A percentile compares a stretch with the other conserved stretches of the same genome.
These are phyloP conservation scores for Teleopsis dalmanni DNA, from an alignment of 1,140 invertebrate genomes.

Conservation along the genomic window DNA sequence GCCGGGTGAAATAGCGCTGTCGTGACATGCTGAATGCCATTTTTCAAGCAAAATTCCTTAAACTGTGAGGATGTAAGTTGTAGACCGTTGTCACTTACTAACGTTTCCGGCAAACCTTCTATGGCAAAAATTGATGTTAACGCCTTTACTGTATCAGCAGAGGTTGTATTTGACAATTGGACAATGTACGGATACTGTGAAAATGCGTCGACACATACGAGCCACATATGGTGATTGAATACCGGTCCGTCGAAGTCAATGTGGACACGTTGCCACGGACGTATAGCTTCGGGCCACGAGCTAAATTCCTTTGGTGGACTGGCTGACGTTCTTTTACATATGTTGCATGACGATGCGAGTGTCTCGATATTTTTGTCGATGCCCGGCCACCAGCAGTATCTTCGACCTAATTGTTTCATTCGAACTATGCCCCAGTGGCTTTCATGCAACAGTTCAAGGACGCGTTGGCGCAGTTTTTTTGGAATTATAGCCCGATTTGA, in stretches of 20 bases:
- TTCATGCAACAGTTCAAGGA: constrained; percentile 38
- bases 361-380: constrained; percentile 41
- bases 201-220: constrained; percentile 9
- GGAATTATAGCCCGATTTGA: constrained; percentile 18
- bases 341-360: constrained; percentile 8
- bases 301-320: neutral
- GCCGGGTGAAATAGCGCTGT: constrained; percentile 17
- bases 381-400: constrained; percentile 39
- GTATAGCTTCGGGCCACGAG: constrained; percentile 16
- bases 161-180: neutral
- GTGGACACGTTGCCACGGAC: constrained; percentile 17
- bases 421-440: constrained; percentile 36
- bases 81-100: constrained; percentile 23
- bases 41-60: neutral
- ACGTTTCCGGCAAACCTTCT: neutral
- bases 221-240: constrained; percentile 4
- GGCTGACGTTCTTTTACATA: neutral
- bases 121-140: constrained; percentile 14
- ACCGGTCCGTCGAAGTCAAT: neutral
- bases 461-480: too few species aligned
- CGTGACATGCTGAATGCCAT: constrained; percentile 19
- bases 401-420: constrained; percentile 43
- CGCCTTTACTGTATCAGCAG: neutral
- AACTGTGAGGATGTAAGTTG: constrained; percentile 7
- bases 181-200: constrained; percentile 8